These are phyloP conservation scores for Drosophila malerkotliana DNA, from an alignment of 1,140 invertebrate species.

Conservation along the genomic window DNA sequence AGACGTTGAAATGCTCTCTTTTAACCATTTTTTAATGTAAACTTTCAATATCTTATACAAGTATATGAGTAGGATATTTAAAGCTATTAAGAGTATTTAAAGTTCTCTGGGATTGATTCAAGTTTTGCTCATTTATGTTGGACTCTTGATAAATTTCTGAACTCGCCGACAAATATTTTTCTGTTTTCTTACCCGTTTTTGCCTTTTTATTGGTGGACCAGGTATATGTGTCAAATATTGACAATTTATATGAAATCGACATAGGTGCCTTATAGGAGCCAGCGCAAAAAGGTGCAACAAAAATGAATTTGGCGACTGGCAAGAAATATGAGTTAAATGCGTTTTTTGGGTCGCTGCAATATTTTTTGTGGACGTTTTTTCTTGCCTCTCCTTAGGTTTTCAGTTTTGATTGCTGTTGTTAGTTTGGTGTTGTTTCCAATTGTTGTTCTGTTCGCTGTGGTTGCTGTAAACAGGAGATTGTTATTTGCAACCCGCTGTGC, in stretches of 20 bases:
- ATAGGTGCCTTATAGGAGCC: constrained; percentile 52
- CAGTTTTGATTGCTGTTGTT: constrained; percentile 16
- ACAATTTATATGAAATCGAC: constrained; percentile 78
- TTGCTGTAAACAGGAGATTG: constrained; percentile 78
- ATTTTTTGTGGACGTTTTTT: constrained; percentile 48
- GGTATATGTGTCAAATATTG: constrained; percentile 80
- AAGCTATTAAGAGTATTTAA: constrained; percentile 1
- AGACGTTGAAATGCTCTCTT: constrained; percentile 2
- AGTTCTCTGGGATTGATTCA: background rate
- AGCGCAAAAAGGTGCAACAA: constrained; percentile 5
- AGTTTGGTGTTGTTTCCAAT: constrained; percentile 47
- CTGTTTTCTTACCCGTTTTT: constrained; percentile 44
- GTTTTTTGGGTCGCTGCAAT: constrained; percentile 72
- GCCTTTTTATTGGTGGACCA: constrained; percentile 48
- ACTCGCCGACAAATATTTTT: constrained; percentile 39
- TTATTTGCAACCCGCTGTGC: constrained; percentile 80
- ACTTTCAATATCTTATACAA: background rate
- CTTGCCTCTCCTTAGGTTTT: constrained; percentile 5
- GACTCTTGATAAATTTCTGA: constrained; percentile 54
- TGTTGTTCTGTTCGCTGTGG: constrained; percentile 47
- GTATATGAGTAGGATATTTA: background rate
- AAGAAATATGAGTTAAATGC: constrained; percentile 79
- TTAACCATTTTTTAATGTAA: background rate
- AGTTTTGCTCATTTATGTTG: constrained; percentile 10
- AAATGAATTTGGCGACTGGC: constrained; percentile 53